phyloP scores from a whole-genome alignment of 2,797 vertebrate genomes.

The Melanotaenia nigrans region DNA sequence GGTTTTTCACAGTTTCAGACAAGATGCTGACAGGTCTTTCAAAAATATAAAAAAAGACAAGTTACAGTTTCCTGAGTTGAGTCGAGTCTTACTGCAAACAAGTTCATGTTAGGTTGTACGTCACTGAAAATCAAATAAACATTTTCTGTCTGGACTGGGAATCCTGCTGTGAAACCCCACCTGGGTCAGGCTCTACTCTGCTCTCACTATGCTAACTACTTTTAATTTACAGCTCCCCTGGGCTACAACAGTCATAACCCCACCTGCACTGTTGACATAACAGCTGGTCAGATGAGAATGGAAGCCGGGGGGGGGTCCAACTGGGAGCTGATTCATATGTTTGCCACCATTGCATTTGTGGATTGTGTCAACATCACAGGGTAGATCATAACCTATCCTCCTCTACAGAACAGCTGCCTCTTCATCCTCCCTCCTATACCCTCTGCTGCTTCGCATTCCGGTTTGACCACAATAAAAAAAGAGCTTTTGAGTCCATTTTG shows the following conservation, averaged over 20 bases:
- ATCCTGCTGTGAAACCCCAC: slow-evolving; percentile 41
- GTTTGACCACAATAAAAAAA: slow-evolving; percentile 43
- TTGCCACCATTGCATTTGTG: slow-evolving; percentile 25
- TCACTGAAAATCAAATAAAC: slow-evolving; percentile 14
- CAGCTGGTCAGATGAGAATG: slow-evolving; percentile 59
- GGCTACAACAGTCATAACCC: slow-evolving; percentile 60
- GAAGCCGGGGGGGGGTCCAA: not conserved
- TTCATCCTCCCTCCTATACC: slow-evolving; percentile 66
- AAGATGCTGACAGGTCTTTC: not conserved
- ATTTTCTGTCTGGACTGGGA: slow-evolving; percentile 8
- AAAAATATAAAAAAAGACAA: not conserved
- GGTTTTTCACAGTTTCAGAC: not conserved
- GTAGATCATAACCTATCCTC: slow-evolving; percentile 58
- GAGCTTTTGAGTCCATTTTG: slow-evolving; percentile 34
- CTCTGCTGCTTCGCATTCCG: slow-evolving; percentile 61
- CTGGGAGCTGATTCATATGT: slow-evolving; percentile 52
- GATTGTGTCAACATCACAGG: slow-evolving; percentile 51
- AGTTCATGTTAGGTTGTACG: not conserved
- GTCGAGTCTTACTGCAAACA: not conserved
- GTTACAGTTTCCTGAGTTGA: not conserved
- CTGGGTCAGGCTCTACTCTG: slow-evolving; percentile 46
- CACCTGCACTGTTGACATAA: slow-evolving; percentile 56
- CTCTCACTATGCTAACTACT: slow-evolving; percentile 55
- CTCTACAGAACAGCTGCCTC: slow-evolving; percentile 63
- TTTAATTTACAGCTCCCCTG: slow-evolving; percentile 65